Conservation (phyloP, 2,113 vertebrate genomes). For the Caloenas nicobarica region DNA sequence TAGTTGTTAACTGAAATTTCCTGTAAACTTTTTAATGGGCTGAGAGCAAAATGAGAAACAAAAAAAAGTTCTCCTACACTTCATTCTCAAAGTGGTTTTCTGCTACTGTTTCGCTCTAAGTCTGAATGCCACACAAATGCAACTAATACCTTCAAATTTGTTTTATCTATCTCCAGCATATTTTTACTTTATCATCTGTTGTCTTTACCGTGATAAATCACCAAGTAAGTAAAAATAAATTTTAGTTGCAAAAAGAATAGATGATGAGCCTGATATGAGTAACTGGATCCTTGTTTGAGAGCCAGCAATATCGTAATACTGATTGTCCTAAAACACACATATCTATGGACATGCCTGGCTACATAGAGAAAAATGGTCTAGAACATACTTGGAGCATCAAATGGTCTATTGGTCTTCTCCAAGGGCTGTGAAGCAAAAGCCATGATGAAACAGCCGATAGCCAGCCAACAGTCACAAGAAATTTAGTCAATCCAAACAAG, state of each 20-base stretch:
- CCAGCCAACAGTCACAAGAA: background rate
- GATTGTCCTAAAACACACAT: background rate
- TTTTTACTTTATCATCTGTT: background rate
- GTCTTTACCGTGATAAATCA: background rate
- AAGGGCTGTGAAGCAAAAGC: background rate
- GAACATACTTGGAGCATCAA: background rate
- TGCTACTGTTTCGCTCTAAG: background rate
- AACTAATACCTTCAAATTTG: background rate
- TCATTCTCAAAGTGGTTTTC: background rate
- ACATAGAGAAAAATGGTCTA: background rate
- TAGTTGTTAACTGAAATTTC: background rate
- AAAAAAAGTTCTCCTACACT: background rate
- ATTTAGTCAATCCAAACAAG: background rate
- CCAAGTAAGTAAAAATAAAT: background rate
- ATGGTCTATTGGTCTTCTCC: background rate
- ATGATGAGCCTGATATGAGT: background rate
- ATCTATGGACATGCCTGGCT: background rate
- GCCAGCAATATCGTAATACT: background rate
- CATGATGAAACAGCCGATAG: background rate
- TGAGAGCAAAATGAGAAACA: background rate
- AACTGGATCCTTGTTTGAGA: background rate
- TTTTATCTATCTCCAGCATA: background rate
- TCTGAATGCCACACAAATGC: background rate
- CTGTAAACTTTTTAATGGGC: background rate
- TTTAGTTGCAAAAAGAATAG: background rate